A percentile compares a stretch with the other conserved stretches of the same genome.
Conservation (phyloP, 2,113 vertebrate genomes). For the Ciconia stormi region DNA sequence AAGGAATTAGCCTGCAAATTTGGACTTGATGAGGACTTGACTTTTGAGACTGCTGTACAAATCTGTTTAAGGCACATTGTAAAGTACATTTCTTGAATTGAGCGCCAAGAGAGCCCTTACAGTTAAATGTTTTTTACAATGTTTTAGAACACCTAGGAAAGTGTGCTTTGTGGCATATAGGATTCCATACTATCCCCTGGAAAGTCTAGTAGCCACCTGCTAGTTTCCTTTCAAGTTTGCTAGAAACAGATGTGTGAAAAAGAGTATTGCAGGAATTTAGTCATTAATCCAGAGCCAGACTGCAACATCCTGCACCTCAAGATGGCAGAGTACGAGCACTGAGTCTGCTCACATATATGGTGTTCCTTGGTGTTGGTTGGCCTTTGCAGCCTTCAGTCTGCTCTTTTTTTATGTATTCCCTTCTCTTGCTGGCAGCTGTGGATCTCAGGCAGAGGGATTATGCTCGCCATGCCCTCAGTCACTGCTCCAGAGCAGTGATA, state of each 20-base stretch:
- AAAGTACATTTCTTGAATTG: not conserved
- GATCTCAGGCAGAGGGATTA: not conserved
- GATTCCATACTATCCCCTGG: not conserved
- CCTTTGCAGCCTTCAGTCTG: not conserved
- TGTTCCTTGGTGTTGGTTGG: accelerated
- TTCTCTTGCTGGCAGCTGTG: not conserved
- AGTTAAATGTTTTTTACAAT: not conserved
- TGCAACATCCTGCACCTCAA: not conserved
- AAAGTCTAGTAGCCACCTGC: not conserved
- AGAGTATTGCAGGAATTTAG: not conserved
- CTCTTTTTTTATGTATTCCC: not conserved
- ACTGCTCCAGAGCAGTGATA: not conserved
- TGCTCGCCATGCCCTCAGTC: not conserved
- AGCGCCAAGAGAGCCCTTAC: not conserved
- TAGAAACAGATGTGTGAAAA: not conserved
- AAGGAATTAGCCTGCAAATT: not conserved
- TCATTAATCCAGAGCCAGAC: not conserved
- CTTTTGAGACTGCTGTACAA: not conserved
- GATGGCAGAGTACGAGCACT: not conserved
- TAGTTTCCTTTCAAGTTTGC: not conserved
- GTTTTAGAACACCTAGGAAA: not conserved
- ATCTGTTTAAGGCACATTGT: not conserved
- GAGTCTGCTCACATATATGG: not conserved
- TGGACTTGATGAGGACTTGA: not conserved
- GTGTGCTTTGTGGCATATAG: not conserved